Conservation (phyloP, 35 echinoderm and acorn worm species). For the Lytechinus pictus region DNA sequence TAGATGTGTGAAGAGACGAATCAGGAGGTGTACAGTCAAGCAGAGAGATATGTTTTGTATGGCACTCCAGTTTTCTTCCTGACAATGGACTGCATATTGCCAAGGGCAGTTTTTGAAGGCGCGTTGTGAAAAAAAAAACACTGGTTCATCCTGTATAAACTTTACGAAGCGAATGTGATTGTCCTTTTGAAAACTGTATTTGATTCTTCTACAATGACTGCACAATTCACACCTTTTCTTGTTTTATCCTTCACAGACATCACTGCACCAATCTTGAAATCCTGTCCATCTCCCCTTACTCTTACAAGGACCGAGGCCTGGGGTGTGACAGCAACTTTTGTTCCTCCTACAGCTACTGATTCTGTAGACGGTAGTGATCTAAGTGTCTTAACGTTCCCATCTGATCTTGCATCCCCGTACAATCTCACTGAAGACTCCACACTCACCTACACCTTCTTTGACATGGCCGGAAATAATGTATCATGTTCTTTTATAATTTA, state of each 20-base stretch:
- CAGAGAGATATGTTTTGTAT: too few relatives aligned
- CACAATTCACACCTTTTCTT: background rate
- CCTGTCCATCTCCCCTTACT: conserved; percentile 66
- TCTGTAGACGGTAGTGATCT: conserved; percentile 43
- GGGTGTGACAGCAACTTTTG: conserved; percentile 44
- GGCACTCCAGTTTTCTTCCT: too few relatives aligned
- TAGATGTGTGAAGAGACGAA: too few relatives aligned
- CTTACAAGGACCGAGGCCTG: conserved; percentile 21
- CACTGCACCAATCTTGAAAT: conserved; percentile 56
- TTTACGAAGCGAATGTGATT: too few relatives aligned
- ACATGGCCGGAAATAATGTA: conserved; percentile 51
- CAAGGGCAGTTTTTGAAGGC: too few relatives aligned
- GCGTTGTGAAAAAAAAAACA: too few relatives aligned
- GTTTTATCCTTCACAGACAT: conserved; percentile 46
- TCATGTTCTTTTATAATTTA: conserved; percentile 61
- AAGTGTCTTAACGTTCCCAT: conserved; percentile 45
- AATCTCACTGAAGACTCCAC: conserved; percentile 61
- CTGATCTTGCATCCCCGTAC: conserved; percentile 69
- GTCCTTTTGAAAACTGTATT: too few relatives aligned
- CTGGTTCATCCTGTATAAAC: too few relatives aligned
- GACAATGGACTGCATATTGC: too few relatives aligned
- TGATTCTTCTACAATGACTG: too few relatives aligned
- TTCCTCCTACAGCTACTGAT: conserved; percentile 61
- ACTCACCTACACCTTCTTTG: conserved; percentile 63
- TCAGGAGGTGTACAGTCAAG: too few relatives aligned